Evolutionary conservation across 2,888 invertebrate genomes (phyloP), one percentile per base, ranked within the genome.

Genomic region (Drosophila affinis): DNA sequence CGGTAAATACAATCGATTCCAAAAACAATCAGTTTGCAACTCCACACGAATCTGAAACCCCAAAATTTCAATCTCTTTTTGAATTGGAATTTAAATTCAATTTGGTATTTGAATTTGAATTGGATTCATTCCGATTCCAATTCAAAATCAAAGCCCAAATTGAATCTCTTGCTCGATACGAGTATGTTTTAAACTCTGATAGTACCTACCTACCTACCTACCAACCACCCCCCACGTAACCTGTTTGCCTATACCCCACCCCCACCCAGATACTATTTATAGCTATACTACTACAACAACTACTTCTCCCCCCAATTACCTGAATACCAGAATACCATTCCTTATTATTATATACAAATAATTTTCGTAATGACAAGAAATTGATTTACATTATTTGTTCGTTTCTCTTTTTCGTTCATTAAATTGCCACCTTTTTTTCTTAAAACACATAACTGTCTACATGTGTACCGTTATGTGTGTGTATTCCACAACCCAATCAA

Each of bases 1-100:
- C 95, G 92, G 94, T 94, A 81, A 94, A 88, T 83, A 69, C 62
- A 75, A 52, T 72, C 72, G 67, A 71, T 64, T 61, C 29, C 18
- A 47, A 7, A 12, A 34, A 24, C 21, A 0, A 24, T 24, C 24
- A n/a, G n/a, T 10, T 14, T 4, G 24, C 10, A 18, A 27, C 17
- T 21, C 21, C 29, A 39, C 45, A 39, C 21, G 3, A 49, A 44
- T 34, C 34, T 24, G 32, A 39, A 24, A 24, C 24, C 24, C 5
- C 5, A 24, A 24, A 24, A 24, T 24, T 5, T 24, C 24, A 24
- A 58, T 12, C 62, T 54, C 44, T 34, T 49, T 32, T 39, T 58
- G 12, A 34, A 53, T 53, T 14, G 21, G 14, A 39, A 9, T 18
- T 53, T 9, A 7, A 18, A 14, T 34, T 18, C 18, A 7, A 53